phyloP scores from a whole-genome alignment of 2,888 invertebrate genomes.

The Pinctada fucata region DNA sequence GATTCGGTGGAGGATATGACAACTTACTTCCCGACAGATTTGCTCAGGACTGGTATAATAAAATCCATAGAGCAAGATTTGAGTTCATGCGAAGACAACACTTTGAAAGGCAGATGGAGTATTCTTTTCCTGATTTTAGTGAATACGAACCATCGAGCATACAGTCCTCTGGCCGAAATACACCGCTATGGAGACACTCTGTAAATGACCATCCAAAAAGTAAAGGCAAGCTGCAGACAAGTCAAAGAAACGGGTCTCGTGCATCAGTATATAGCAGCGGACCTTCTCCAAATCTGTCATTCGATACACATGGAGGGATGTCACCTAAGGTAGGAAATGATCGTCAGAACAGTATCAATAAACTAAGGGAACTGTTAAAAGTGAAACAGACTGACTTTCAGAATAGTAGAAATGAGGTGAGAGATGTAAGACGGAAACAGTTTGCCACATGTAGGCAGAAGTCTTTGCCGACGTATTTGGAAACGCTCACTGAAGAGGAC shows the following conservation, averaged over 20 bases:
- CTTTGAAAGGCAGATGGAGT: constrained; percentile 17
- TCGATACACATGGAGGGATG: not conserved
- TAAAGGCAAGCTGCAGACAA: not conserved
- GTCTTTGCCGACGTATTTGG: constrained; percentile 67
- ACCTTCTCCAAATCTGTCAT: not conserved
- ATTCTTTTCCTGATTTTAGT: not conserved
- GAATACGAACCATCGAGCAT: not conserved
- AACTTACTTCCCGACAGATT: constrained; percentile 71
- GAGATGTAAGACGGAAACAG: constrained; percentile 37
- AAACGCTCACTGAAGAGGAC: constrained; percentile 68
- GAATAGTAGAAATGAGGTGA: constrained; percentile 3
- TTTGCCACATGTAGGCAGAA: constrained; percentile 63
- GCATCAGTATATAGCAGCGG: not conserved
- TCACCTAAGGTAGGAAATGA: not conserved
- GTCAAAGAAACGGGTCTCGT: not conserved
- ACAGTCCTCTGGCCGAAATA: constrained; percentile 4
- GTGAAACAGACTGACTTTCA: constrained; percentile 3
- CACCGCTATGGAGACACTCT: not conserved
- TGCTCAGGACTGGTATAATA: constrained; percentile 67
- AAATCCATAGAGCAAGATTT: constrained; percentile 55
- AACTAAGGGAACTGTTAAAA: constrained; percentile 22
- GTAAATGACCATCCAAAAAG: not conserved
- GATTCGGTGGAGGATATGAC: constrained; percentile 61
- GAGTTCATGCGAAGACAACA: constrained; percentile 37
- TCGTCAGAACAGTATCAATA: constrained; percentile 26